These are phyloP conservation scores for Diuraphis noxia DNA, from an alignment of 1,140 invertebrate genomes.

Conservation along the genomic window DNA sequence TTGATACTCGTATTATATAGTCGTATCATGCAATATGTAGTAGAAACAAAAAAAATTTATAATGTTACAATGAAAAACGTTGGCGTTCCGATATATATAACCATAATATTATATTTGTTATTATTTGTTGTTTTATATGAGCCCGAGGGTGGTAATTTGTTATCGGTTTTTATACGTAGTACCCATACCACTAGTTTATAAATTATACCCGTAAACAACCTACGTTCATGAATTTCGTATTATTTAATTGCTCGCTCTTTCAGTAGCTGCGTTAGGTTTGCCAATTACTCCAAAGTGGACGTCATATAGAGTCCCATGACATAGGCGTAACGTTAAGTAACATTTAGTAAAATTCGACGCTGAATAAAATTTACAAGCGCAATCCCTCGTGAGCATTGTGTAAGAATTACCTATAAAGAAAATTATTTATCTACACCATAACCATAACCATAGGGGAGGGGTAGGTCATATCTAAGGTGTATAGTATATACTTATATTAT, in stretches of 20 bases:
- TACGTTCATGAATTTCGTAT: constrained; percentile 14
- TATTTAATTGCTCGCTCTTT: neutral
- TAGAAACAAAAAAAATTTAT: neutral
- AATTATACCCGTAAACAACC: neutral
- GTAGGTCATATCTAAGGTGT: too few species aligned
- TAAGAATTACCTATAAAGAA: neutral
- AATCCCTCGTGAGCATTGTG: neutral
- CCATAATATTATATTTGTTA: neutral
- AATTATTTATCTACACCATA: neutral
- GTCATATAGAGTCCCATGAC: too few species aligned
- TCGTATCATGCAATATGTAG: neutral
- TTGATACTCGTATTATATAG: neutral
- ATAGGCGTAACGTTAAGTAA: neutral
- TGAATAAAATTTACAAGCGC: neutral
- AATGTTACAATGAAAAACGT: neutral
- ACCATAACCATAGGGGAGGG: neutral
- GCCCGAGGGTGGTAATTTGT: neutral
- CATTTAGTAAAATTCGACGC: neutral
- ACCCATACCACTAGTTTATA: neutral
- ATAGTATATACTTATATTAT: too few species aligned
- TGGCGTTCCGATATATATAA: neutral
- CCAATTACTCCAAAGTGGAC: neutral
- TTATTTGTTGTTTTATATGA: constrained; percentile 24
- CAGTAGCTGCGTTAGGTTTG: neutral
- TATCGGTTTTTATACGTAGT: neutral